phyloP scores from a whole-genome alignment of 1,140 invertebrate species.

The Pachyrhynchus sulphureomaculatus region DNA sequence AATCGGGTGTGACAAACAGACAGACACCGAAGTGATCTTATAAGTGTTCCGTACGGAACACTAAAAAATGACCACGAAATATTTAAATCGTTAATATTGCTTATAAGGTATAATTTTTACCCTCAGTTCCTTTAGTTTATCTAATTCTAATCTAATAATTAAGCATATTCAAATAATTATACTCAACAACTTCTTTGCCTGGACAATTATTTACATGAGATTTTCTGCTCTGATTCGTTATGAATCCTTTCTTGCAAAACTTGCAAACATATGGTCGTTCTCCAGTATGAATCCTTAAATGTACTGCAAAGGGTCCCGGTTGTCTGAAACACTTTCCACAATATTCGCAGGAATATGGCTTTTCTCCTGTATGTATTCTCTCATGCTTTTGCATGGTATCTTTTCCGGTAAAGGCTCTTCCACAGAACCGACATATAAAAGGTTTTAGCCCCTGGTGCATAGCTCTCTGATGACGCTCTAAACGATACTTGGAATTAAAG shows the following conservation, averaged over 20 bases:
- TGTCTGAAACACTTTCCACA: constrained; percentile 68
- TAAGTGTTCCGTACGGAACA: no score
- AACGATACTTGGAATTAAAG: constrained; percentile 57
- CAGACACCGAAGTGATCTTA: no score
- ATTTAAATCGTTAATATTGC: no score
- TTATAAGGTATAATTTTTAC: no score
- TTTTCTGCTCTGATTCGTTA: constrained; percentile 41
- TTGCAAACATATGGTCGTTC: constrained; percentile 73
- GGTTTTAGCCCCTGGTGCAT: constrained; percentile 58
- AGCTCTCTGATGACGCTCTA: constrained; percentile 57
- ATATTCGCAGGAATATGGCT: constrained; percentile 69
- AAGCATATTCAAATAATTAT: not conserved
- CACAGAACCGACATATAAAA: constrained; percentile 55
- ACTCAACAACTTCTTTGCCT: not conserved
- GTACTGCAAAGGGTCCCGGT: constrained; percentile 60
- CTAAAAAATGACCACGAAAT: no score
- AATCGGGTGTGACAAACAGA: no score
- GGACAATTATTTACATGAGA: constrained; percentile 43
- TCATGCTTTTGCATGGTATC: constrained; percentile 42
- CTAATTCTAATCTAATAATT: no score
- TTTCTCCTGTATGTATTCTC: constrained; percentile 67
- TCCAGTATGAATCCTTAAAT: constrained; percentile 54
- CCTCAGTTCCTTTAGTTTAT: no score
- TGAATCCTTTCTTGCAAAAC: constrained; percentile 66
- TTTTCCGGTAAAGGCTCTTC: constrained; percentile 51